These are phyloP conservation scores for Venusia cambrica DNA, from an alignment of 2,888 invertebrate species.

Conservation along the genomic window DNA sequence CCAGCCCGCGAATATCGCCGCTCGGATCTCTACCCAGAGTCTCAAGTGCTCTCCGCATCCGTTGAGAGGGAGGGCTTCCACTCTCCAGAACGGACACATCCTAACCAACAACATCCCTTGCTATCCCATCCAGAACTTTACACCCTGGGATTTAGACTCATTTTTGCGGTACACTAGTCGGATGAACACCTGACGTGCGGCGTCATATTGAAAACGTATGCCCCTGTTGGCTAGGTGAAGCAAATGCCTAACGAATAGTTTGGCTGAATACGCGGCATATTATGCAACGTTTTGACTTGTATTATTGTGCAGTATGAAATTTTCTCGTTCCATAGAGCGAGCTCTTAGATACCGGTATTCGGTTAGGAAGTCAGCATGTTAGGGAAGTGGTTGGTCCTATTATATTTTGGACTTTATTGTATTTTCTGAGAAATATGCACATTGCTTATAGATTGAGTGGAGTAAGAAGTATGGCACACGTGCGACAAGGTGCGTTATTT, in stretches of 20 bases:
- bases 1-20: conserved; percentile 68
- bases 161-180: conserved; percentile 42
- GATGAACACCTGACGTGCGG: conserved; percentile 80
- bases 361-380: too few species aligned
- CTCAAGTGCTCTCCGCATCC: conserved; percentile 66
- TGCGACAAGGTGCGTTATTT: too few species aligned
- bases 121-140: conserved; percentile 47
- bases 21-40: conserved; percentile 70
- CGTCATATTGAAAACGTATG: conserved; percentile 79
- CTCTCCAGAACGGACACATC: conserved; percentile 43
- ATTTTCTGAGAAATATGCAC: background rate
- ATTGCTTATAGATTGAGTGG: too few species aligned
- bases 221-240: conserved; percentile 78
- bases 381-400: too few species aligned
- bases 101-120: conserved; percentile 36
- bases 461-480: too few species aligned
- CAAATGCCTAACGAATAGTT: conserved; percentile 81
- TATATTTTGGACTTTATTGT: too few species aligned
- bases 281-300: conserved; percentile 75
- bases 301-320: conserved; percentile 67
- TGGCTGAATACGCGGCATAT: conserved; percentile 76
- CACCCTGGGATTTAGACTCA: conserved; percentile 39
- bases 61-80: conserved; percentile 71
- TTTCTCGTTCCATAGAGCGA: conserved; percentile 58
- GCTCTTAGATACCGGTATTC: conserved; percentile 38